Evolutionary conservation across 2,113 vertebrate genomes (phyloP).

Genomic region (Dasyprocta punctata): DNA sequence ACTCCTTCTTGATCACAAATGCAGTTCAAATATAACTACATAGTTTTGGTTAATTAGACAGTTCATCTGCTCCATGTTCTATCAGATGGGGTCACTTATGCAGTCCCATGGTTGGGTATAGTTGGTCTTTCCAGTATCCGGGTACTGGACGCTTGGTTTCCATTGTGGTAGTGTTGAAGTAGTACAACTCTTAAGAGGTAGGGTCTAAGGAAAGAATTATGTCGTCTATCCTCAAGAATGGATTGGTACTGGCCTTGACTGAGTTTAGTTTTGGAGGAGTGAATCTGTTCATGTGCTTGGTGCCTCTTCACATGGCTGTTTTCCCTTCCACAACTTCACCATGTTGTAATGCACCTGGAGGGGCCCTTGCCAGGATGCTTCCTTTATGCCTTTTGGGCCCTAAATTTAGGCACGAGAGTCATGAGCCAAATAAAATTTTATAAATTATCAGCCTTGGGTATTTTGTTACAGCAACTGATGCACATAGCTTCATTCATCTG

Average conservation of each 20-base stretch:
- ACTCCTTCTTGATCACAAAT: background rate
- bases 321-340: background rate
- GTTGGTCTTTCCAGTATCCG: background rate
- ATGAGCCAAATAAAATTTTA: background rate
- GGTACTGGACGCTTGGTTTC: background rate
- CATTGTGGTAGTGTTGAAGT: background rate
- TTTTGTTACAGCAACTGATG: background rate
- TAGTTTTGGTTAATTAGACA: background rate
- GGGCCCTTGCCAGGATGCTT: background rate
- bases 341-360: background rate
- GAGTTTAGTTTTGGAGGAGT: background rate
- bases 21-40: background rate
- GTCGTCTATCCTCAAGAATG: background rate
- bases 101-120: background rate
- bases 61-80: background rate
- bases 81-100: background rate
- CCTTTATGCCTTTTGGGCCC: background rate
- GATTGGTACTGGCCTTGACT: background rate
- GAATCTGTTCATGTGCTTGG: background rate
- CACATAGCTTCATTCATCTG: background rate
- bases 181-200: background rate
- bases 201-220: no score
- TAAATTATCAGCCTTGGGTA: background rate
- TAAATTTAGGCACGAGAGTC: background rate
- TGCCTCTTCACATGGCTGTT: background rate